These are phyloP conservation scores for Drosophila ercepeae DNA, from an alignment of 1,140 invertebrate genomes.

Conservation along the genomic window DNA sequence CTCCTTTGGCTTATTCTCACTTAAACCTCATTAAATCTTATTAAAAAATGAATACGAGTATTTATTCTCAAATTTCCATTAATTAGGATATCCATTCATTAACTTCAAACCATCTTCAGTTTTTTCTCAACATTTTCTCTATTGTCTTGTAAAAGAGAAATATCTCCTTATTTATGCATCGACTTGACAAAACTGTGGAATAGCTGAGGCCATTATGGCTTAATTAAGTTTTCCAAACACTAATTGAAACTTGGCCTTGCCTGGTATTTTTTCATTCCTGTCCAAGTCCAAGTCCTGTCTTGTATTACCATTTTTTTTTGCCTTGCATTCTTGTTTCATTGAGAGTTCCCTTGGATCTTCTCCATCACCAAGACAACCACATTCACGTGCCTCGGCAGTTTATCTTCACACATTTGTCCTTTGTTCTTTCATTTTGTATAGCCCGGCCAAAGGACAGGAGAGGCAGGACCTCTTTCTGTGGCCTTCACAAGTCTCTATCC, in stretches of 20 bases:
- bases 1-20: too few species aligned
- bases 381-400: slow-evolving; percentile 55
- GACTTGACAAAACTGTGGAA: slow-evolving; percentile 18
- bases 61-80: too few species aligned
- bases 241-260: slow-evolving; percentile 69
- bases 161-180: slow-evolving; percentile 54
- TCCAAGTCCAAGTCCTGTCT: background rate
- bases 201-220: slow-evolving; percentile 54
- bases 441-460: slow-evolving; percentile 32
- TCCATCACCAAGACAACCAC: slow-evolving; percentile 15
- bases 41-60: too few species aligned
- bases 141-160: background rate
- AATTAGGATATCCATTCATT: too few species aligned
- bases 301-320: background rate
- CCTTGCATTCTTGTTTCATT: background rate
- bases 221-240: slow-evolving; percentile 72
- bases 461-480: slow-evolving; percentile 17
- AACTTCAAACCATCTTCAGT: background rate
- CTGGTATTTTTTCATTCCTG: background rate
- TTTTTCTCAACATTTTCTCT: background rate
- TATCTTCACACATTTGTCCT: slow-evolving; percentile 70
- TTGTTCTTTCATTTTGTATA: slow-evolving; percentile 46
- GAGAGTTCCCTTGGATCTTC: background rate
- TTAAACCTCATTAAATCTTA: too few species aligned
- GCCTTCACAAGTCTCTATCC: background rate